Percentiles rank a stretch among this genome's conserved stretches.
Evolutionary conservation across 2,888 invertebrate species (phyloP).

Genomic region (Drosophila mayaguana): DNA sequence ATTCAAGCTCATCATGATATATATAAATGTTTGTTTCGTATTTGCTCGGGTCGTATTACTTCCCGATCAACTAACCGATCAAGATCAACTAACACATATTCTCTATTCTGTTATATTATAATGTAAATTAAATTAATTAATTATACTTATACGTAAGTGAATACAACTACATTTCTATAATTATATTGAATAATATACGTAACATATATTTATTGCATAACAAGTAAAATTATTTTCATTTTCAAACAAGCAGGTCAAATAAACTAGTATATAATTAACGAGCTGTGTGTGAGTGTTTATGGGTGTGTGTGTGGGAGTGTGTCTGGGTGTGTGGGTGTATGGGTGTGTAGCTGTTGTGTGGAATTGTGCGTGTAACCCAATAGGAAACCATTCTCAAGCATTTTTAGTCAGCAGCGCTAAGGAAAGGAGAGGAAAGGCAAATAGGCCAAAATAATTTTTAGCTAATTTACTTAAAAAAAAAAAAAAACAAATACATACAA

Average conservation of each 20-base stretch:
- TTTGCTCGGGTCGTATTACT: too few species aligned
- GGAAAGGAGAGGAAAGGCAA: conserved; percentile 20
- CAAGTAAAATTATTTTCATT: neutral
- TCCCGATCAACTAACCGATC: too few species aligned
- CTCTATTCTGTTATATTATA: too few species aligned
- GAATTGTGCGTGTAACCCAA: conserved; percentile 14
- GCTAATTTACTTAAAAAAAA: neutral
- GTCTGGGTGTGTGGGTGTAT: neutral
- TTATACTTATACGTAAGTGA: neutral
- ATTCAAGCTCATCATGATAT: too few species aligned
- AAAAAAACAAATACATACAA: neutral
- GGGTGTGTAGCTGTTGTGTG: conserved; percentile 3
- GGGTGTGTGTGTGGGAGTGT: neutral
- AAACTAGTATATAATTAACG: neutral
- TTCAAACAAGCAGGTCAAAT: neutral
- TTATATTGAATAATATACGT: conserved; percentile 6
- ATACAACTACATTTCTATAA: neutral
- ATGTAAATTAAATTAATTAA: too few species aligned
- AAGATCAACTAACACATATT: too few species aligned
- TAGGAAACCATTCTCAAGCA: conserved; percentile 9
- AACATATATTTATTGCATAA: too few species aligned
- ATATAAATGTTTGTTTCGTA: too few species aligned
- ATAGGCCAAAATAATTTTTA: neutral
- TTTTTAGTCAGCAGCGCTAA: conserved; percentile 22
- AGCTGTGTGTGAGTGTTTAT: too few species aligned